Evolutionary conservation across 2,797 vertebrate species (phyloP), one percentile per base, ranked within the genome.

Genomic region (Coregonus sp.): DNA sequence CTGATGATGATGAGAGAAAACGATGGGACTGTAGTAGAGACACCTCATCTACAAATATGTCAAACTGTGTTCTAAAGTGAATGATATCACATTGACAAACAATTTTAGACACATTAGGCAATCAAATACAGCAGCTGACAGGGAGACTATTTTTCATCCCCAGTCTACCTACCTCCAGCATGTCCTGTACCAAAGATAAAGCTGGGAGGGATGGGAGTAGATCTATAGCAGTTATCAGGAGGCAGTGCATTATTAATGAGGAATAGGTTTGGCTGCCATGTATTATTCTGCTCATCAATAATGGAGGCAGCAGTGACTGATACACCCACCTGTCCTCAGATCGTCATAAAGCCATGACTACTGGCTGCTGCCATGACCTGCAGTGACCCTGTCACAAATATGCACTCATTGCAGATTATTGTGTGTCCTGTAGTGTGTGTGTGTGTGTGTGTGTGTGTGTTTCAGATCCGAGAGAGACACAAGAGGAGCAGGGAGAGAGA

Each of bases 271-370:
- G 63, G 70, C 78, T 59, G n/a, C 71, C 81, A 74, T 84, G 76
- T 86, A 86, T 84, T 84, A 81, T 86, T 78, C 70, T 86, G 78
- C 70, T 81, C 76, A 90, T 92, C 67, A 93, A 90, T 93, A 90
- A 92, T 92, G 76, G 1, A 92, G 33, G 65, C 51, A 52, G 67
- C 70, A 66, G 84, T 84, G 82, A 90, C 51, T 86, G 84, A 90
- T 86, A 84, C 80, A 86, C 61, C 20, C 61, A 77, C 61, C 80
- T 86, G 59, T 52, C 4, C 50, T 16, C 50, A 4, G 15, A 52
- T 25, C 70, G 4, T 11, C 18, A 16, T 35, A 18, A 35, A 37
- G 74, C 33, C 80, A 75, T 47, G 40, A 47, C 40, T 47, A 47
- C 40, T 47, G 40, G 40, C 40, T 11, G 40, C 40, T 47, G 40